phyloP scores from a whole-genome alignment of 2,113 vertebrate species.

The Upupa epops region DNA sequence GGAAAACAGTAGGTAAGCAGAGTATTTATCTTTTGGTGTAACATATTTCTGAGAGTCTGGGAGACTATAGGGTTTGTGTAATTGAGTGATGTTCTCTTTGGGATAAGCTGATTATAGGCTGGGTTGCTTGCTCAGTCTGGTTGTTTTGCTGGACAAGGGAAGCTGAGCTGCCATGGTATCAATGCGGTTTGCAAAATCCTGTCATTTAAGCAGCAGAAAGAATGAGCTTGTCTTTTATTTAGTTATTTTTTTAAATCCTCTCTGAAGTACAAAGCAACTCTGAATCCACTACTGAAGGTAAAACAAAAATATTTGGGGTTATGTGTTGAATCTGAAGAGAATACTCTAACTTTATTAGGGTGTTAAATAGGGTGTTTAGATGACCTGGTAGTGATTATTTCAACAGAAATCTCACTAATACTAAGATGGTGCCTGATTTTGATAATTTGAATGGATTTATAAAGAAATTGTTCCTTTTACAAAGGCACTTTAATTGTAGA shows the following conservation, averaged over 20 bases:
- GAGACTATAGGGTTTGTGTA: not conserved
- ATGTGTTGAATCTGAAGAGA: not conserved
- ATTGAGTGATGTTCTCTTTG: not conserved
- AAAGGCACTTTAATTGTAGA: not conserved
- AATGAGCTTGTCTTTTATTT: not conserved
- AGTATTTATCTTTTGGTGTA: not conserved
- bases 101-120: slow-evolving; percentile 42
- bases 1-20: slow-evolving; percentile 49
- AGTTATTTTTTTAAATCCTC: not conserved
- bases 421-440: not conserved
- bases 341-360: not conserved
- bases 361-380: not conserved
- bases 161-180: not conserved
- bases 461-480: not conserved
- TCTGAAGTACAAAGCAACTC: not conserved
- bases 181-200: slow-evolving; percentile 8
- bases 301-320: not conserved
- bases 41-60: not conserved
- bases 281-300: not conserved
- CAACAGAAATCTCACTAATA: not conserved
- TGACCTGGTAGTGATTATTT: not conserved
- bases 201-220: not conserved
- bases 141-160: slow-evolving; percentile 27
- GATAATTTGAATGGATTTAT: not conserved
- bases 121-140: not conserved